phyloP scores from a whole-genome alignment of 2,797 vertebrate genomes.

The Natrix natrix region DNA sequence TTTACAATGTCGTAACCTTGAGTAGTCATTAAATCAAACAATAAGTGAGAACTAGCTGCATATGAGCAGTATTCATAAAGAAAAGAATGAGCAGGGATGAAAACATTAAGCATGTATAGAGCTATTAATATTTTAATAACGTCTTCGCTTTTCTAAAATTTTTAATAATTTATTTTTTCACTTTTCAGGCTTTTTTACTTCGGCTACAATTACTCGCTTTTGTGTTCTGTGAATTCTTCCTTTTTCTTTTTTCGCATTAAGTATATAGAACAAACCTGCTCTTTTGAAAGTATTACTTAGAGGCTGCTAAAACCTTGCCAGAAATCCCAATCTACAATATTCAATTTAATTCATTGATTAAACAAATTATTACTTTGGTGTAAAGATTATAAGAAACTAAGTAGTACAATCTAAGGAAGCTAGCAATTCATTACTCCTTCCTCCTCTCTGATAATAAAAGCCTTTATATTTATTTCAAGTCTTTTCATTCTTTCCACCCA shows the following conservation, averaged over 20 bases:
- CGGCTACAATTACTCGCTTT: not conserved
- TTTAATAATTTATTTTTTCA: not conserved
- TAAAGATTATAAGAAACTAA: not conserved
- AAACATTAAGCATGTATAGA: not conserved
- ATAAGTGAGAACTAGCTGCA: not conserved
- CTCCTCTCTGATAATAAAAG: not conserved
- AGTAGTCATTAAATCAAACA: not conserved
- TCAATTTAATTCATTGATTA: constrained; percentile 7
- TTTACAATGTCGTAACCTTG: not conserved
- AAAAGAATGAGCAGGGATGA: not conserved
- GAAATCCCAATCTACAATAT: not conserved
- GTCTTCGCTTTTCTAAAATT: not conserved
- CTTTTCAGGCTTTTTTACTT: not conserved
- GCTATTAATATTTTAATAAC: not conserved
- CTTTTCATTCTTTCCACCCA: not conserved
- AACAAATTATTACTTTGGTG: not conserved
- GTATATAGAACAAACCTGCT: not conserved
- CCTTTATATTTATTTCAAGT: not conserved
- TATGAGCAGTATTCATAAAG: not conserved
- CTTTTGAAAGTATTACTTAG: not conserved
- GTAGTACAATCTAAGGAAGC: not conserved
- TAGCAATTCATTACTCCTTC: not conserved
- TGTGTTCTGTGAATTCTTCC: not conserved
- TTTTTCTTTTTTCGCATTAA: not conserved
- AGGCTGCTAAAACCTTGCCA: not conserved